A percentile compares a stretch with the other conserved stretches of the same genome.
phyloP scores from a whole-genome alignment of 2,888 invertebrate species.

The Acanthosepion esculentum region DNA sequence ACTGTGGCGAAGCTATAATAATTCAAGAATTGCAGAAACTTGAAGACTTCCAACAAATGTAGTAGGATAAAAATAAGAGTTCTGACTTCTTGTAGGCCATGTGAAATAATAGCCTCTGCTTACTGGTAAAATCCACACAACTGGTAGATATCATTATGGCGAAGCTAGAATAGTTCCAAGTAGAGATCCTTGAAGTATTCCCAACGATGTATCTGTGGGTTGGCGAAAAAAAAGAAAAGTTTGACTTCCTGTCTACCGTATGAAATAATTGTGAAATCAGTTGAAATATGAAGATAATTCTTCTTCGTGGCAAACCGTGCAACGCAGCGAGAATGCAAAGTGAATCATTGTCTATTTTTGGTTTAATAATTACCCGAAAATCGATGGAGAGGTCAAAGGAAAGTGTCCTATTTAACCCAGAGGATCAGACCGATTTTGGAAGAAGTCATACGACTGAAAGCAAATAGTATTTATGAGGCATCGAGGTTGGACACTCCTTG shows the following conservation, averaged over 20 bases:
- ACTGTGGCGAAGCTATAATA: background rate
- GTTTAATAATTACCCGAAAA: background rate
- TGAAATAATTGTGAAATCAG: slow-evolving; percentile 11
- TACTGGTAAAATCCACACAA: too few species aligned
- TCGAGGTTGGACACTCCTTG: background rate
- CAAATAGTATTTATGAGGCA: background rate
- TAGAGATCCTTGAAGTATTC: background rate
- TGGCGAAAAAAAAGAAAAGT: background rate
- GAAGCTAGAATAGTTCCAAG: background rate
- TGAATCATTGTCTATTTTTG: background rate
- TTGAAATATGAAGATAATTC: background rate
- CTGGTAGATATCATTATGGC: too few species aligned
- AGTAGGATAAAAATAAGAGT: too few species aligned
- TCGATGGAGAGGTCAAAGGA: background rate
- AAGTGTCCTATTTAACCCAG: background rate
- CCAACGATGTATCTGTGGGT: background rate
- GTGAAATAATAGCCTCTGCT: too few species aligned
- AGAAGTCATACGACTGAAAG: background rate
- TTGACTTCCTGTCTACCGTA: background rate
- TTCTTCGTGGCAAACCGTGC: background rate
- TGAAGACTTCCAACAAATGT: too few species aligned
- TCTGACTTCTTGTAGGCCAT: too few species aligned
- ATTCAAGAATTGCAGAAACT: background rate
- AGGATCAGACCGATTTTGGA: background rate
- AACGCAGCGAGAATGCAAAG: background rate